These are phyloP conservation scores for Cydia pomonella DNA, from an alignment of 1,140 invertebrate genomes.

Conservation along the genomic window DNA sequence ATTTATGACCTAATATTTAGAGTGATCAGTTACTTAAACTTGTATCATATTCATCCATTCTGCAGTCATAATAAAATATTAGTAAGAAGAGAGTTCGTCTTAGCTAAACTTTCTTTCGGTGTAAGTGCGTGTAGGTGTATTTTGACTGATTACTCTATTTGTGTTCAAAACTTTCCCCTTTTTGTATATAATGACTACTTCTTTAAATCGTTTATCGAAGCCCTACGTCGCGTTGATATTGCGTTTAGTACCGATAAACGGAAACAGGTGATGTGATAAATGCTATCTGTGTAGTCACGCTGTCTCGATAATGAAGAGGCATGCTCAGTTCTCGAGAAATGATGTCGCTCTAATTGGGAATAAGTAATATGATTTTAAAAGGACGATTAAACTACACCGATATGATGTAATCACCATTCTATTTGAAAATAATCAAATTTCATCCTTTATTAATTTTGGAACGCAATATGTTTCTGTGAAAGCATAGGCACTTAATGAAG, in stretches of 20 bases:
- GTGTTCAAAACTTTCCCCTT: neutral
- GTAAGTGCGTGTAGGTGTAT: constrained; percentile 5
- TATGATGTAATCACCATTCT: neutral
- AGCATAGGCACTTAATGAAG: constrained; percentile 18
- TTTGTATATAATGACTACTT: neutral
- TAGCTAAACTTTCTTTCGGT: constrained; percentile 2
- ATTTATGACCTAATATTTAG: too few species aligned
- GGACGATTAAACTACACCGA: neutral
- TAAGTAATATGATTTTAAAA: neutral
- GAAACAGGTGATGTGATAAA: constrained; percentile 11
- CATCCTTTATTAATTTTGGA: neutral
- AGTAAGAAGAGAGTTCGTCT: neutral
- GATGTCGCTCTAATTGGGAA: neutral
- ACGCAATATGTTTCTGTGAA: neutral
- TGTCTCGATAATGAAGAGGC: neutral
- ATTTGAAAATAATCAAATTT: too few species aligned
- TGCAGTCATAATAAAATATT: neutral
- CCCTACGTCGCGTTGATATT: neutral
- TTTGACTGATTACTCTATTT: constrained; percentile 18
- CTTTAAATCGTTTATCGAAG: neutral
- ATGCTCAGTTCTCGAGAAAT: neutral
- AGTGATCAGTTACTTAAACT: too few species aligned
- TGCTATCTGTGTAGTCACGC: neutral
- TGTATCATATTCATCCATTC: neutral
- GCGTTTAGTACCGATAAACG: neutral